Evolutionary conservation across 2,888 invertebrate genomes (phyloP).

Genomic region (Dolichopus griseipennis): DNA sequence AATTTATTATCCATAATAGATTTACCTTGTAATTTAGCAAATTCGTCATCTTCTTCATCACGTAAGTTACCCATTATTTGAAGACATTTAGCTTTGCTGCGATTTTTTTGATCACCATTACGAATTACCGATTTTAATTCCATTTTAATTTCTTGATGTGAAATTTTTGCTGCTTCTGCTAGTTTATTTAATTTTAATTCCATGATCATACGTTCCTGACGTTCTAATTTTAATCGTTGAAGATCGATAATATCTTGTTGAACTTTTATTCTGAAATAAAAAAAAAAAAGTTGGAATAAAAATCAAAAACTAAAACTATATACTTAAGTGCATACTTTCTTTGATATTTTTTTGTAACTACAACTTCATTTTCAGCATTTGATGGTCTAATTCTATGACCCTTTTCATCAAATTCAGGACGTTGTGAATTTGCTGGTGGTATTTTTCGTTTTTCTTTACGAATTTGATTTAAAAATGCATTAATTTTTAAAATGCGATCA

Average conservation of each 20-base stretch:
- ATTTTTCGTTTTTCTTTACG: slow-evolving; percentile 33
- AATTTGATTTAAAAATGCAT: slow-evolving; percentile 39
- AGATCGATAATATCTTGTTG: slow-evolving; percentile 65
- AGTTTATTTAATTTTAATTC: slow-evolving; percentile 62
- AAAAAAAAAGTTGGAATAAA: neutral
- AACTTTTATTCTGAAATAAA: slow-evolving; percentile 51
- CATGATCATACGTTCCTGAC: slow-evolving; percentile 64
- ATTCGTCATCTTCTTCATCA: slow-evolving; percentile 36
- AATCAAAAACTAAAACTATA: neutral
- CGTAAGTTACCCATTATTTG: slow-evolving; percentile 38
- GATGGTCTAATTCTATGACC: slow-evolving; percentile 8
- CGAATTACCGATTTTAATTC: slow-evolving; percentile 50
- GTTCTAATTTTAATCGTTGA: slow-evolving; percentile 60
- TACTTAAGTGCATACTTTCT: slow-evolving; percentile 34
- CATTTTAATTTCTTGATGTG: slow-evolving; percentile 51
- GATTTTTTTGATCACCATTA: slow-evolving; percentile 50
- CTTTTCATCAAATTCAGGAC: neutral
- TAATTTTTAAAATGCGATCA: slow-evolving; percentile 38
- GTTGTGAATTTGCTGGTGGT: slow-evolving; percentile 15
- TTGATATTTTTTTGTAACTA: slow-evolving; percentile 36
- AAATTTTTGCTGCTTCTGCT: slow-evolving; percentile 53
- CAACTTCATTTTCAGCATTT: slow-evolving; percentile 6
- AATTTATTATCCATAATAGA: slow-evolving; percentile 53
- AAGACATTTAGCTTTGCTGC: slow-evolving; percentile 44
- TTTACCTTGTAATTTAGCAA: slow-evolving; percentile 34